phyloP scores from a whole-genome alignment of 1,140 invertebrate species.

The Pissodes strobi region DNA sequence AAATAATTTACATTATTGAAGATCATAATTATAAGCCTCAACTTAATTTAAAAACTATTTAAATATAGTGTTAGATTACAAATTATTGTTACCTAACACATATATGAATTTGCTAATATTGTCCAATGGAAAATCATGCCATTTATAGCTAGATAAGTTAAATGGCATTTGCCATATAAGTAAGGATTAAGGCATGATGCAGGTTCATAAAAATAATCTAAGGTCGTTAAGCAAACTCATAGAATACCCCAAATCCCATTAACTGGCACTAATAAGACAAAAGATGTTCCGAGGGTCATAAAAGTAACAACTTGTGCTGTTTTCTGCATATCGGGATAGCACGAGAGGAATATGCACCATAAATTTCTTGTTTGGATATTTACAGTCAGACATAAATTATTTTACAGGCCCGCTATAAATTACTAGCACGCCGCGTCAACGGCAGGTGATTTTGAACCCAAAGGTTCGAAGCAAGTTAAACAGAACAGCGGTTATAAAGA shows the following conservation, averaged over 20 bases:
- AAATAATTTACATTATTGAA: too few relatives aligned
- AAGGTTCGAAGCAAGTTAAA: slow-evolving; percentile 32
- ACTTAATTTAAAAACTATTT: too few relatives aligned
- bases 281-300: slow-evolving; percentile 29
- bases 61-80: too few relatives aligned
- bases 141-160: too few relatives aligned
- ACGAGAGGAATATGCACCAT: slow-evolving; percentile 33
- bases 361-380: slow-evolving; percentile 36
- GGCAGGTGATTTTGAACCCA: slow-evolving; percentile 32
- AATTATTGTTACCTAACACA: too few relatives aligned
- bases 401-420: slow-evolving; percentile 32
- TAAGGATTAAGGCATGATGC: too few relatives aligned
- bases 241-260: slow-evolving; percentile 28
- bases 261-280: slow-evolving; percentile 34
- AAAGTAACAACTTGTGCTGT: slow-evolving; percentile 35
- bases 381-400: slow-evolving; percentile 37
- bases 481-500: slow-evolving; percentile 31
- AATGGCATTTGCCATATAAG: too few relatives aligned
- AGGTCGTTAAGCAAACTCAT: not conserved
- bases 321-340: slow-evolving; percentile 33
- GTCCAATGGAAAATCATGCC: too few relatives aligned
- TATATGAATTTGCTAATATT: too few relatives aligned
- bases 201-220: slow-evolving; percentile 4
- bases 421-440: slow-evolving; percentile 29
- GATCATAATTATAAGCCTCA: too few relatives aligned